A percentile compares a stretch with the other conserved stretches of the same genome.
phyloP scores from a whole-genome alignment of 2,888 invertebrate genomes.

The Anticlea derivata region DNA sequence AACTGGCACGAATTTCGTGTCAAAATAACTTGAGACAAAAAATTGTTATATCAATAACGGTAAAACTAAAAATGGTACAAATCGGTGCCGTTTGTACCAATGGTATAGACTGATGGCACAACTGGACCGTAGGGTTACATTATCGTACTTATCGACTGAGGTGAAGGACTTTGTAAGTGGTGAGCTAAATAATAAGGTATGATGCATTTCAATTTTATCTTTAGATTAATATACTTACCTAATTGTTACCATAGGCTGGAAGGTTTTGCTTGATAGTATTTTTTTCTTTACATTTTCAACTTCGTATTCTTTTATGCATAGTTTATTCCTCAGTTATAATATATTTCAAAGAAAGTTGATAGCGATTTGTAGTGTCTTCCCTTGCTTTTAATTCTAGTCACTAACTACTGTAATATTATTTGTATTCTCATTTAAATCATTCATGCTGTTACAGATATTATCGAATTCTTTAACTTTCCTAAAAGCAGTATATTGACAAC shows the following conservation, averaged over 20 bases:
- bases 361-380: constrained; percentile 9
- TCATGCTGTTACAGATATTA: not conserved
- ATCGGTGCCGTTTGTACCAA: too few relatives aligned
- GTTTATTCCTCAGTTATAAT: not conserved
- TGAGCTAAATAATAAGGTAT: constrained; percentile 52
- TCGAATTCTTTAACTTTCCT: constrained; percentile 1
- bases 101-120: too few relatives aligned
- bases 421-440: constrained; percentile 1
- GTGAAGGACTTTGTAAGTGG: constrained; percentile 30
- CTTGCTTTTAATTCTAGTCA: constrained; percentile 34
- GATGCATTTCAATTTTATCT: constrained; percentile 74
- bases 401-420: constrained; percentile 16
- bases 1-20: too few relatives aligned
- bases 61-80: too few relatives aligned
- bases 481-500: constrained; percentile 13
- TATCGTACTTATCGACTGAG: constrained; percentile 41
- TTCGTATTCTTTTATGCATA: constrained; percentile 4
- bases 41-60: too few relatives aligned
- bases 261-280: constrained; percentile 51
- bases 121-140: too few relatives aligned
- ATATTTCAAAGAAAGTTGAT: not conserved
- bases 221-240: constrained; percentile 48
- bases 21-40: too few relatives aligned
- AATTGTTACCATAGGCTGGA: constrained; percentile 66
- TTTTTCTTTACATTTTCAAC: constrained; percentile 34